phyloP scores from a whole-genome alignment of 2,797 vertebrate species.

The Molossus alvarezi region DNA sequence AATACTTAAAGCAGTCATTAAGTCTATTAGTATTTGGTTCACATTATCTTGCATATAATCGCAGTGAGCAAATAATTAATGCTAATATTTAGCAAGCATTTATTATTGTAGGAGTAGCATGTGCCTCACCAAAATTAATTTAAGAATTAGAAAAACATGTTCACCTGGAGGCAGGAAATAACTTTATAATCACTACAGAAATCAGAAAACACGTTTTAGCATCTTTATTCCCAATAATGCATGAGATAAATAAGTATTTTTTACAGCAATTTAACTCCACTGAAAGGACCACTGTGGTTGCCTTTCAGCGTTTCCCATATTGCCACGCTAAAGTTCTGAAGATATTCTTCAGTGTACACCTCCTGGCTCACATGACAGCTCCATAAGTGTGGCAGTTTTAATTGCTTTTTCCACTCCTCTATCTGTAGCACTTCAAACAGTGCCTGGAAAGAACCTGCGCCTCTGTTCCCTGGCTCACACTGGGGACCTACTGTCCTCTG shows the following conservation, averaged over 20 bases:
- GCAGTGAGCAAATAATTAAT: slow-evolving; percentile 21
- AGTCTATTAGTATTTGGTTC: slow-evolving; percentile 47
- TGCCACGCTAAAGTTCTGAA: background rate
- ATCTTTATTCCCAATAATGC: background rate
- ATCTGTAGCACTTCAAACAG: background rate
- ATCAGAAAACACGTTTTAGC: background rate
- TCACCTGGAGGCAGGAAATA: background rate
- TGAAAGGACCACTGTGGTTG: background rate
- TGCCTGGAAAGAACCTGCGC: background rate
- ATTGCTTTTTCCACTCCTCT: background rate
- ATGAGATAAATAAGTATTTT: slow-evolving; percentile 11
- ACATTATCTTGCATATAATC: background rate
- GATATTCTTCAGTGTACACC: background rate
- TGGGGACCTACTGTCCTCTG: background rate
- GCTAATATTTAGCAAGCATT: background rate
- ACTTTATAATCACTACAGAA: background rate
- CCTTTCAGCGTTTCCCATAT: background rate
- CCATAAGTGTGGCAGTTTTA: background rate
- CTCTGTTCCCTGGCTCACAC: background rate
- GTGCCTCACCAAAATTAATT: background rate
- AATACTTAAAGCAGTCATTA: background rate
- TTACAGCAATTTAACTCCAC: background rate
- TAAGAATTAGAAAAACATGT: background rate
- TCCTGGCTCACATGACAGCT: background rate
- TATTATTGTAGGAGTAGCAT: background rate